A percentile compares a stretch with the other conserved stretches of the same genome.
These are phyloP conservation scores for Lepidocyrtoides sp. DNA, from an alignment of 2,888 invertebrate genomes.

Conservation along the genomic window DNA sequence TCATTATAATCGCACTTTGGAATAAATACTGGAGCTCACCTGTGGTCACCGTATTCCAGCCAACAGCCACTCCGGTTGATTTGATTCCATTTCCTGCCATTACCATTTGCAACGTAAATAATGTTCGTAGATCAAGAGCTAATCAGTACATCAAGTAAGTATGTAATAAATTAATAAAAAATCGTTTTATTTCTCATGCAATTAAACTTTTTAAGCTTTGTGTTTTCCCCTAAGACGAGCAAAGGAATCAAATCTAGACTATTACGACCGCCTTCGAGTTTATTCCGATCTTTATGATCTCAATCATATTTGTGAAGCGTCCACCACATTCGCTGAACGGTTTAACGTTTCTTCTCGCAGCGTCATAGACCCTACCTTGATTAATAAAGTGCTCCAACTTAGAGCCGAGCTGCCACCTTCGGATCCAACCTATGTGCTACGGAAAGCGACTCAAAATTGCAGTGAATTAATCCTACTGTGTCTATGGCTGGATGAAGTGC, in stretches of 20 bases:
- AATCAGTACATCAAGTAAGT: conserved; percentile 76
- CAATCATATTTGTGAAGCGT: conserved; percentile 82
- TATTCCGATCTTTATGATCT: conserved; percentile 71
- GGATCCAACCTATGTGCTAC: conserved; percentile 45
- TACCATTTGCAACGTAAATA: conserved; percentile 84
- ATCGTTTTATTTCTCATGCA: background rate
- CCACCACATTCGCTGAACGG: conserved; percentile 77
- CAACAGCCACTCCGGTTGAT: conserved; percentile 76
- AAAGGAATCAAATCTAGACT: background rate
- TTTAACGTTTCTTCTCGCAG: conserved; percentile 78
- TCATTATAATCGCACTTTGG: conserved; percentile 79
- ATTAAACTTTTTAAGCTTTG: background rate
- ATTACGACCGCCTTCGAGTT: background rate
- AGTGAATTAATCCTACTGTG: conserved; percentile 91
- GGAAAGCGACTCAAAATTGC: conserved; percentile 91
- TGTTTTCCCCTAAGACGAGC: too few species aligned
- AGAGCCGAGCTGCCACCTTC: conserved; percentile 36
- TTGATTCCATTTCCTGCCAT: conserved; percentile 84
- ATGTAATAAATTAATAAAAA: background rate
- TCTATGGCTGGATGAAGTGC: conserved; percentile 89
- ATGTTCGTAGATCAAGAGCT: conserved; percentile 79
- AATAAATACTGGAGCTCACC: conserved; percentile 80
- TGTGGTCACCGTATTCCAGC: conserved; percentile 83
- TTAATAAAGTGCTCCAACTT: conserved; percentile 33
- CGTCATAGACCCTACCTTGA: conserved; percentile 12